Conservation (phyloP, 1,140 invertebrate genomes). For the Hydropsyche tenuis region DNA sequence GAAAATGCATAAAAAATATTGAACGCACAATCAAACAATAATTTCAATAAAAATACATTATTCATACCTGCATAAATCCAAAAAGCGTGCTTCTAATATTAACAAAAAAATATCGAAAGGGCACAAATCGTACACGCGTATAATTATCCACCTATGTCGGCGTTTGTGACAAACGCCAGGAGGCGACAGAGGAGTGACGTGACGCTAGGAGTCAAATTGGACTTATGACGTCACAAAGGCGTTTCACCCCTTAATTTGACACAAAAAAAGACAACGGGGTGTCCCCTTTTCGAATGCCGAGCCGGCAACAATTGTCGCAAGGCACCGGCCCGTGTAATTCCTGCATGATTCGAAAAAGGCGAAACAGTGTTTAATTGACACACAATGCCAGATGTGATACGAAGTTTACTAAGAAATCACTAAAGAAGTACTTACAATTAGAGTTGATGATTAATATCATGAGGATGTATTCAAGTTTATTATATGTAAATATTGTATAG, state of each 20-base stretch:
- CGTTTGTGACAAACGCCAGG: neutral
- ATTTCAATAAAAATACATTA: no score
- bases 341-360: constrained; percentile 22
- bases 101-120: neutral
- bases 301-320: constrained; percentile 25
- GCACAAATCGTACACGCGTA: neutral
- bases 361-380: constrained; percentile 36
- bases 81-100: no score
- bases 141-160: constrained; percentile 17
- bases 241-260: constrained; percentile 48
- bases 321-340: constrained; percentile 30
- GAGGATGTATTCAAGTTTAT: no score
- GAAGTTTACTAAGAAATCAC: no score
- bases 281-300: constrained; percentile 11
- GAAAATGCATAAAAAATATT: no score
- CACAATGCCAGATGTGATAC: constrained; percentile 6
- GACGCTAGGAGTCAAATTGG: constrained; percentile 48
- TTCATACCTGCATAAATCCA: no score
- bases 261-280: constrained; percentile 38
- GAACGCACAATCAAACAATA: no score
- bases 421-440: no score
- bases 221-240: constrained; percentile 50
- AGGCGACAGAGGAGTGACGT: constrained; percentile 1
- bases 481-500: no score
- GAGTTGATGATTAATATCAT: no score